Base-by-base conservation (phyloP, 2,888 invertebrate species). In the Acronicta leporina region DNA sequence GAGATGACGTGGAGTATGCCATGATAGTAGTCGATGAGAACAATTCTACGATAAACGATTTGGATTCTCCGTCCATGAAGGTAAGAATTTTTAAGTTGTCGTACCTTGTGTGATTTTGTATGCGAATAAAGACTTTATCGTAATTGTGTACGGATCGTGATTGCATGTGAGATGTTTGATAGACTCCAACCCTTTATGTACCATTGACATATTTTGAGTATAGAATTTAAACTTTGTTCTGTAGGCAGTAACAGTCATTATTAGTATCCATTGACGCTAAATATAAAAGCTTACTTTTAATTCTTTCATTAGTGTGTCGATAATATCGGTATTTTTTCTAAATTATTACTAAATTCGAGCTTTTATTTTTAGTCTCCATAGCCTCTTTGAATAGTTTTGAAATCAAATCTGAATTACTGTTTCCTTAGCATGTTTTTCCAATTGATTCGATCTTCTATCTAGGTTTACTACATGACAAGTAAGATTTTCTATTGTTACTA, bases 11-110 rank as follows among this genome's bases (percentile, higher is more conserved):
- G 63, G 98, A 98, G 85, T 98, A 98, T 87, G 97, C 98, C 84
- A 97, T 98, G 80, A 98, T 98, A 85, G 97, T 98, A 68, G 97
- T 98, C 81, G 98, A 98, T 85, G 98, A 98, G 87, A 97, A 97
- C 86, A 97, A 98, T 94, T 97, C 98, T 0, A 97, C 97, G 13
- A 93, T 97, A 75, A 96, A 97, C 50, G 97, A 98, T 82, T 96
- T 97, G 86, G 97, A 98, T 83, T 96, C 97, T 15, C 97, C 97
- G 7, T 98, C 98, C 10, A 97, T 98, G 75, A 98, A 98, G 97
- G 98, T 98, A 91, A 87, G 83, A 74, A 65, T 54, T 59, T 27
- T 58, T 5, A 11, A 27, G 33, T 42, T 52, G 30, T 56, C 11
- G 15, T 48, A 49, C 8, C 50, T 27, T 59, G 52, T 68, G 45